Evolutionary conservation across 1,140 invertebrate species (phyloP).

Genomic region (Aphelenchoides fujianensis): DNA sequence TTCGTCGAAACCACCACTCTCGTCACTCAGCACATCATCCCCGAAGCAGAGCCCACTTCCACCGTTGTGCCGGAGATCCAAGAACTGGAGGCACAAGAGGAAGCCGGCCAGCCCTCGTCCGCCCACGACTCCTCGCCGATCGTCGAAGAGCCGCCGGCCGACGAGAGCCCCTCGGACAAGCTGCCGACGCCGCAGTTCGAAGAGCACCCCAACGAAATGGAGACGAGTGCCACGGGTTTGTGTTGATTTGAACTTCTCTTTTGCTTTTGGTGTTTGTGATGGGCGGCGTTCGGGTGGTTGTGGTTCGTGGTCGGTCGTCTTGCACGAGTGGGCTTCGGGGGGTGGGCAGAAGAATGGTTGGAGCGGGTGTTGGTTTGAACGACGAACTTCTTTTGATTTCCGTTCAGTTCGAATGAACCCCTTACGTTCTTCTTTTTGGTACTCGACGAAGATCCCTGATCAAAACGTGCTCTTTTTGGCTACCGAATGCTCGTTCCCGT

Average conservation of each 20-base stretch:
- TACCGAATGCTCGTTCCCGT: too few species aligned
- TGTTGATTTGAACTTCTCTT: conserved; percentile 5
- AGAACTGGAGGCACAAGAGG: not conserved
- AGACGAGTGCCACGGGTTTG: not conserved
- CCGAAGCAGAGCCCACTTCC: conserved; percentile 24
- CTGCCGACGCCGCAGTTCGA: not conserved
- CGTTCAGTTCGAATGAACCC: conserved; percentile 3
- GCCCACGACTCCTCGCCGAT: not conserved
- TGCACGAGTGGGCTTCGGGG: too few species aligned
- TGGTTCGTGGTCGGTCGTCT: too few species aligned
- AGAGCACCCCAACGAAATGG: not conserved
- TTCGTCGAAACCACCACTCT: conserved; percentile 44
- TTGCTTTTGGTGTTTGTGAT: not conserved
- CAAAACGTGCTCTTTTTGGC: too few species aligned
- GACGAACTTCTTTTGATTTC: not conserved
- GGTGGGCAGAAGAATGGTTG: too few species aligned
- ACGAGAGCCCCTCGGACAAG: not conserved
- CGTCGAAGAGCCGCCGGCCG: not conserved
- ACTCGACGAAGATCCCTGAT: too few species aligned
- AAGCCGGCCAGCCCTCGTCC: not conserved
- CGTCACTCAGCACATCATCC: conserved; percentile 42
- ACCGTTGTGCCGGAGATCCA: not conserved
- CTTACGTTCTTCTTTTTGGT: not conserved
- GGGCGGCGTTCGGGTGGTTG: not conserved
- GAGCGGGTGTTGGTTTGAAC: not conserved